Conservation (phyloP, 2,888 invertebrate genomes). For the Molorchus minor region DNA sequence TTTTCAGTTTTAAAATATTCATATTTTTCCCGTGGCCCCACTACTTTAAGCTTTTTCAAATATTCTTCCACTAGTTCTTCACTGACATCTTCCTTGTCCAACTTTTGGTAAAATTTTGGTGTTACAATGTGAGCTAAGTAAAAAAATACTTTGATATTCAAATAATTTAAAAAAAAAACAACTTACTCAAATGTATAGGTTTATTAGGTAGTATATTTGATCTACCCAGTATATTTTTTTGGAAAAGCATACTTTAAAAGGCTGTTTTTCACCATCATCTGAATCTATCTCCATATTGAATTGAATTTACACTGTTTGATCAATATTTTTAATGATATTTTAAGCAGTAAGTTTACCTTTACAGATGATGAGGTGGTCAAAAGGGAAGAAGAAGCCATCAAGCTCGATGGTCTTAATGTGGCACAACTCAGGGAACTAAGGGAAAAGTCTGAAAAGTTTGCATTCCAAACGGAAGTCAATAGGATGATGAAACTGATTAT, state of each 20-base stretch:
- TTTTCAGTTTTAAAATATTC: conserved; percentile 58
- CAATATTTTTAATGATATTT: conserved; percentile 39
- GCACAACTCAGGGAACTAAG: conserved; percentile 92
- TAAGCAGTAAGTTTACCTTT: conserved; percentile 29
- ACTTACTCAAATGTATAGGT: conserved; percentile 44
- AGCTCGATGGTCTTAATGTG: conserved; percentile 92
- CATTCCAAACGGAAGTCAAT: conserved; percentile 98
- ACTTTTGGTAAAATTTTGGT: conserved; percentile 55
- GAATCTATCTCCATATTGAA: conserved; percentile 4
- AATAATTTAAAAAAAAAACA: no score
- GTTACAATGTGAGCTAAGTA: conserved; percentile 54
- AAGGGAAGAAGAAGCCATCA: conserved; percentile 96
- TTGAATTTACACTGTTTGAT: conserved; percentile 45
- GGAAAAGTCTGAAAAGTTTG: conserved; percentile 86
- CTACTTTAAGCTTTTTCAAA: conserved; percentile 50
- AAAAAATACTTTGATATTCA: background rate
- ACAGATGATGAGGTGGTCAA: conserved; percentile 88
- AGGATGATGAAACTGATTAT: conserved; percentile 99
- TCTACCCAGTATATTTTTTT: conserved; percentile 47
- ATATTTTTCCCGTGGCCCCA: conserved; percentile 55
- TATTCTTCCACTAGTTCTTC: conserved; percentile 48
- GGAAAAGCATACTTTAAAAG: conserved; percentile 57
- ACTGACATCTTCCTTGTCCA: conserved; percentile 38
- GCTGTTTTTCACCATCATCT: conserved; percentile 41
- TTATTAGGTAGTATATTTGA: conserved; percentile 50